Evolutionary conservation across 2,113 vertebrate species (phyloP).

Genomic region (Gracilinanus agilis): DNA sequence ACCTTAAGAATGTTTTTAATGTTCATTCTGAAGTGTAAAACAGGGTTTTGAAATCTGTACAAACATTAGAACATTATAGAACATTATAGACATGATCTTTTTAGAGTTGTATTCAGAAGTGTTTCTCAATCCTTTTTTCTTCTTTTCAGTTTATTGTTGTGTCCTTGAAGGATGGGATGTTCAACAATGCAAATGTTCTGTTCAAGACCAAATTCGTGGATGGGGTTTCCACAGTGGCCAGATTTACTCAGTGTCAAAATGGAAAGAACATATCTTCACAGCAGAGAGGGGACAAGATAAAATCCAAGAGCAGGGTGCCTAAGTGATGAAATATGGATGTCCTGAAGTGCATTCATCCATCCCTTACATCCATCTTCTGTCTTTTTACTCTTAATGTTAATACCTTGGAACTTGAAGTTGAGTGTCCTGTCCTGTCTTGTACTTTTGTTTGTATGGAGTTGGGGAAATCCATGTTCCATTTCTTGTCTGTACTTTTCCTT

Average conservation of each 20-base stretch:
- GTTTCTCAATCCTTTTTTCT: constrained; percentile 10
- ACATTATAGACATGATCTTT: background rate
- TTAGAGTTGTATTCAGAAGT: constrained; percentile 9
- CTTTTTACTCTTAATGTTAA: constrained; percentile 45
- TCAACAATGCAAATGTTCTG: constrained; percentile 96
- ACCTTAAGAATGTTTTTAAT: too few relatives aligned
- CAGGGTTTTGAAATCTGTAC: too few relatives aligned
- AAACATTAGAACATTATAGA: background rate
- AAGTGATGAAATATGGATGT: constrained; percentile 65
- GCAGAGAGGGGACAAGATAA: constrained; percentile 82
- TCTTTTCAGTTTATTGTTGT: constrained; percentile 95
- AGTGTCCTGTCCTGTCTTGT: background rate
- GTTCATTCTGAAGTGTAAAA: too few relatives aligned
- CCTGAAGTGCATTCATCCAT: constrained; percentile 47
- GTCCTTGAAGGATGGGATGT: constrained; percentile 99
- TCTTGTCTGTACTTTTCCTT: background rate
- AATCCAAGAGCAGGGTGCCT: constrained; percentile 76
- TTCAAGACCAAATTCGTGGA: constrained; percentile 97
- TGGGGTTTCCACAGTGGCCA: constrained; percentile 92
- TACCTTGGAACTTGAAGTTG: constrained; percentile 28
- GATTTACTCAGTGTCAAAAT: constrained; percentile 85
- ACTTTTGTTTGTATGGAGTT: background rate
- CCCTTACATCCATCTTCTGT: constrained; percentile 7
- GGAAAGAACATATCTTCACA: constrained; percentile 24
- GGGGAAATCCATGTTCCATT: background rate